These are phyloP conservation scores for Apis laboriosa DNA, from an alignment of 1,140 invertebrate genomes.

Conservation along the genomic window DNA sequence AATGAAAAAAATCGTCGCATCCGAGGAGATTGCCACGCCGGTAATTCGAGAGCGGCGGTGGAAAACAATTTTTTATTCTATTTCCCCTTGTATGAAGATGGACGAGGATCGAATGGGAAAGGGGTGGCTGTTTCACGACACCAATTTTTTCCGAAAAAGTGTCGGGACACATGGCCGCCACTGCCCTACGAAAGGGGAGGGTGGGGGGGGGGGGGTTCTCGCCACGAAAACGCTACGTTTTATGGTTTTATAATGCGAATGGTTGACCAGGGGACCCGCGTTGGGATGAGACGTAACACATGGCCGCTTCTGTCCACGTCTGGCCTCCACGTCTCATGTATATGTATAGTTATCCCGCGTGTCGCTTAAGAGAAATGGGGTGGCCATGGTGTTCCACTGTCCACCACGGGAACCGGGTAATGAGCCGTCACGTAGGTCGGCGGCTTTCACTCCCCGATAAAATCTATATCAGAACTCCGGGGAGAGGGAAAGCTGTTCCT, in stretches of 20 bases:
- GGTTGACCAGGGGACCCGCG: constrained; percentile 67
- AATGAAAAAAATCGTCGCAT: no score
- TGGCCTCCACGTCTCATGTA: constrained; percentile 44
- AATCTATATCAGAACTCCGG: constrained; percentile 71
- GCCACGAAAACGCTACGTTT: constrained; percentile 65
- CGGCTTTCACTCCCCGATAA: constrained; percentile 66
- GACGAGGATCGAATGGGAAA: constrained; percentile 56
- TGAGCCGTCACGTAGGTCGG: constrained; percentile 72
- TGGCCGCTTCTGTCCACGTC: constrained; percentile 57
- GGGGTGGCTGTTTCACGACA: constrained; percentile 19
- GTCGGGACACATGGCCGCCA: constrained; percentile 64
- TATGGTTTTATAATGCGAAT: constrained; percentile 78
- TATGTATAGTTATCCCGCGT: constrained; percentile 29
- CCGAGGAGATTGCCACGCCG: no score
- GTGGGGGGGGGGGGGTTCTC: constrained; percentile 15
- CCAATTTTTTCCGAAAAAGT: constrained; percentile 62
- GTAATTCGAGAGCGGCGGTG: neutral
- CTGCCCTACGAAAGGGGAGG: constrained; percentile 43
- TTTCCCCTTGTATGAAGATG: constrained; percentile 51
- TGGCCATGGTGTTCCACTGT: constrained; percentile 61
- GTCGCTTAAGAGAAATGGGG: constrained; percentile 42
- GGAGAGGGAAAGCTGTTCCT: neutral
- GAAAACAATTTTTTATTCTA: constrained; percentile 56
- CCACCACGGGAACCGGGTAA: constrained; percentile 72
- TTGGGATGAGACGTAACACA: constrained; percentile 67